Conservation (phyloP, 2,113 vertebrate genomes). For the Motacilla alba region DNA sequence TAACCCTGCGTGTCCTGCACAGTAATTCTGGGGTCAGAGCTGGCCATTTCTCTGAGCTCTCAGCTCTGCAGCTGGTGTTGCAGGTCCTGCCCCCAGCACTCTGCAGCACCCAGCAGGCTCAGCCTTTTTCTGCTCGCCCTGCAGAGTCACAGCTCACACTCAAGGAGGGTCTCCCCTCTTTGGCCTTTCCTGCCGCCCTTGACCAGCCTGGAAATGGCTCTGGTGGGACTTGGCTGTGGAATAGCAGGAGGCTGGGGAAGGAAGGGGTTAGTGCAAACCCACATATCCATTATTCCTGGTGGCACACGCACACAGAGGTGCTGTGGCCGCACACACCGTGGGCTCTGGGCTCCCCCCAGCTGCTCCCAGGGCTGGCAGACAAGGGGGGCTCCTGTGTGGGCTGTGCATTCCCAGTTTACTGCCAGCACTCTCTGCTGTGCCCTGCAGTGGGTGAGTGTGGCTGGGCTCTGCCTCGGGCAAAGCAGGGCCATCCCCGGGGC, state of each 20-base stretch:
- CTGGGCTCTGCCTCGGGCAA: not conserved
- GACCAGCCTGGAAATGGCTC: not conserved
- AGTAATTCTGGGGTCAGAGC: not conserved
- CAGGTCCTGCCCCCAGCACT: not conserved
- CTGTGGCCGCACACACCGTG: fast-evolving
- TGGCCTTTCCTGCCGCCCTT: not conserved
- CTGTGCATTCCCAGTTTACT: not conserved
- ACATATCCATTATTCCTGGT: not conserved
- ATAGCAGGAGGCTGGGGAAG: not conserved
- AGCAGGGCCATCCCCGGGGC: not conserved
- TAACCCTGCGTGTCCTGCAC: not conserved
- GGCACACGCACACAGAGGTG: not conserved
- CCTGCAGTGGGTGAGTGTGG: not conserved
- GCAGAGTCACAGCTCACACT: not conserved
- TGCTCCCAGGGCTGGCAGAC: not conserved
- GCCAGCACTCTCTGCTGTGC: not conserved
- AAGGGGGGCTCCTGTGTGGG: not conserved
- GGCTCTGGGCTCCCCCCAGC: not conserved
- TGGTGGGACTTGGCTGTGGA: not conserved
- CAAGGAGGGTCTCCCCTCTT: not conserved
- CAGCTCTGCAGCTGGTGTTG: not conserved
- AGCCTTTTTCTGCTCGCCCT: not conserved
- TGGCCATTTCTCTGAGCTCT: not conserved
- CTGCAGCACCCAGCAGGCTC: not conserved
- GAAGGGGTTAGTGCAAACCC: not conserved